Conservation (phyloP, 2,888 invertebrate species). For the Tipula vernalis region DNA sequence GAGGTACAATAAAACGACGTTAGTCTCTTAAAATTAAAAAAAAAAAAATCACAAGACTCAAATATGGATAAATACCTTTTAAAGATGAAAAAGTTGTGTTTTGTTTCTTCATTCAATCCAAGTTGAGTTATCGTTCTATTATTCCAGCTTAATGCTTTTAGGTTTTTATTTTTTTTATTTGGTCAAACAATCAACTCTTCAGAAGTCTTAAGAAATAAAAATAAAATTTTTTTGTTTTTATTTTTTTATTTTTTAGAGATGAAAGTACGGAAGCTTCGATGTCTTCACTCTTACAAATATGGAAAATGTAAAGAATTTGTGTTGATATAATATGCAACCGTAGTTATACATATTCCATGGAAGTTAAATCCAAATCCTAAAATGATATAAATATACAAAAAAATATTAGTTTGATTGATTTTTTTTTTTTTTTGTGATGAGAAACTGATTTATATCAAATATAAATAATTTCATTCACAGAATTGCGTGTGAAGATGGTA, state of each 20-base stretch:
- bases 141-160: background rate
- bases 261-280: background rate
- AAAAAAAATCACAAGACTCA: background rate
- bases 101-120: background rate
- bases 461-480: background rate
- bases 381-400: background rate
- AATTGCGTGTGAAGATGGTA: background rate
- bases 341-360: background rate
- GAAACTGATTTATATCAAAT: background rate
- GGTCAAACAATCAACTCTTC: background rate
- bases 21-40: background rate
- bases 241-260: background rate
- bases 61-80: background rate
- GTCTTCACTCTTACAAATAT: background rate
- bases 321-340: background rate
- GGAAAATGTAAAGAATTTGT: background rate
- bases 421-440: background rate
- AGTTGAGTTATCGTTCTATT: constrained; percentile 4
- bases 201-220: background rate
- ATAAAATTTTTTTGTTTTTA: background rate
- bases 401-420: background rate
- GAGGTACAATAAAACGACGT: background rate
- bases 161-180: background rate
- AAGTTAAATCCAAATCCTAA: background rate
- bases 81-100: background rate